These are phyloP conservation scores for Apantesis nais DNA, from an alignment of 2,888 invertebrate species.

Conservation along the genomic window DNA sequence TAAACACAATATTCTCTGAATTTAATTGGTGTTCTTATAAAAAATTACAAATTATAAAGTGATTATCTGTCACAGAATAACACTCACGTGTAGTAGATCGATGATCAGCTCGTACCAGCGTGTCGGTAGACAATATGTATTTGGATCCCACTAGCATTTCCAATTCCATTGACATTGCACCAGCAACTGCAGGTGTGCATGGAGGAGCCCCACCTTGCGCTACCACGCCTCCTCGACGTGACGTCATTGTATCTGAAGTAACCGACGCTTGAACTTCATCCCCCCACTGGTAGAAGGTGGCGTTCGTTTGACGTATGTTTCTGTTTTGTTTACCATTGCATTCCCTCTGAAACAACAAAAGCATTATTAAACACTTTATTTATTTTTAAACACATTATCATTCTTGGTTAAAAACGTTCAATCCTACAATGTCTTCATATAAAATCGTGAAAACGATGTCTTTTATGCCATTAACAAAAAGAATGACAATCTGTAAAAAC, in stretches of 20 bases:
- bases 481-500: too few species aligned
- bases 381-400: too few species aligned
- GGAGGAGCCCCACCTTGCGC: constrained; percentile 58
- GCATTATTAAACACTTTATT: neutral
- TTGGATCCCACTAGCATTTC: constrained; percentile 79
- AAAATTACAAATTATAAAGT: too few species aligned
- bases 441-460: too few species aligned
- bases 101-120: constrained; percentile 87
- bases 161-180: constrained; percentile 67
- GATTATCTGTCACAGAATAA: neutral
- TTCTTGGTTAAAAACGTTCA: too few species aligned
- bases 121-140: constrained; percentile 86
- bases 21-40: neutral
- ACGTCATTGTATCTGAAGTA: constrained; percentile 35
- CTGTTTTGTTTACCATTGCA: constrained; percentile 57
- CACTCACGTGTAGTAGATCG: constrained; percentile 67
- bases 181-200: constrained; percentile 50
- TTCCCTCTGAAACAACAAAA: constrained; percentile 51
- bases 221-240: constrained; percentile 50
- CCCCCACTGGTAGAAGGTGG: constrained; percentile 50
- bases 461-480: too few species aligned
- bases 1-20: neutral
- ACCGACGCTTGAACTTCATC: constrained; percentile 52
- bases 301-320: constrained; percentile 64
- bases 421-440: too few species aligned